Percentiles rank a stretch among this genome's conserved stretches.
phyloP scores from a whole-genome alignment of 2,113 vertebrate species.

The Sorex araneus region DNA sequence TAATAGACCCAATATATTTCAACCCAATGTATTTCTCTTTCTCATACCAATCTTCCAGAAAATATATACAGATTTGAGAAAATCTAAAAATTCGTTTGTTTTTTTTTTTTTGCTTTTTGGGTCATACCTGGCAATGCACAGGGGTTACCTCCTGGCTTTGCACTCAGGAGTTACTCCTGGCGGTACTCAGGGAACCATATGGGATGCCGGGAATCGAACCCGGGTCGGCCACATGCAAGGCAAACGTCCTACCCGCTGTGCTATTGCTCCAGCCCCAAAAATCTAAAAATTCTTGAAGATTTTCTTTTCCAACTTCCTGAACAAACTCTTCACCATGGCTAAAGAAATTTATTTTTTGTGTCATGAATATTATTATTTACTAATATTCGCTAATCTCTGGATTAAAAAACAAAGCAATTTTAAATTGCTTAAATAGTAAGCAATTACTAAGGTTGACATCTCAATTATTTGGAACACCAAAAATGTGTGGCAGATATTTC shows the following conservation, averaged over 20 bases:
- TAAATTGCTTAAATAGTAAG: too few species aligned
- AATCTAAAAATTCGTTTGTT: too few species aligned
- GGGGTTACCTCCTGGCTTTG: too few species aligned
- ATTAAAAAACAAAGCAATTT: not conserved
- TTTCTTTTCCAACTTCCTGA: not conserved
- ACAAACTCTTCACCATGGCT: not conserved
- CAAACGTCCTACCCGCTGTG: too few species aligned
- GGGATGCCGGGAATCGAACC: too few species aligned
- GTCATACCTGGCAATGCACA: too few species aligned
- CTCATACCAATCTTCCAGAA: not conserved
- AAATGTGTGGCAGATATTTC: not conserved
- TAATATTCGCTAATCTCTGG: not conserved
- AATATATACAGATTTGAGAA: too few species aligned
- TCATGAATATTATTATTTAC: not conserved
- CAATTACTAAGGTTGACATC: not conserved
- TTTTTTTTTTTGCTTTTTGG: too few species aligned
- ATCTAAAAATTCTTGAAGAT: not conserved
- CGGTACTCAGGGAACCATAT: too few species aligned
- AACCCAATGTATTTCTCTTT: not conserved
- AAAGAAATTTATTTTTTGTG: not conserved
- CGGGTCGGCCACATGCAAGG: too few species aligned
- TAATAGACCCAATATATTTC: not conserved
- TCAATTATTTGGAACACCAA: not conserved
- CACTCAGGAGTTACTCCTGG: too few species aligned
- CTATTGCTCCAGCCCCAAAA: too few species aligned